These are phyloP conservation scores for Mormyrus proboscirostris DNA, from an alignment of 2,797 vertebrate species.

Conservation along the genomic window DNA sequence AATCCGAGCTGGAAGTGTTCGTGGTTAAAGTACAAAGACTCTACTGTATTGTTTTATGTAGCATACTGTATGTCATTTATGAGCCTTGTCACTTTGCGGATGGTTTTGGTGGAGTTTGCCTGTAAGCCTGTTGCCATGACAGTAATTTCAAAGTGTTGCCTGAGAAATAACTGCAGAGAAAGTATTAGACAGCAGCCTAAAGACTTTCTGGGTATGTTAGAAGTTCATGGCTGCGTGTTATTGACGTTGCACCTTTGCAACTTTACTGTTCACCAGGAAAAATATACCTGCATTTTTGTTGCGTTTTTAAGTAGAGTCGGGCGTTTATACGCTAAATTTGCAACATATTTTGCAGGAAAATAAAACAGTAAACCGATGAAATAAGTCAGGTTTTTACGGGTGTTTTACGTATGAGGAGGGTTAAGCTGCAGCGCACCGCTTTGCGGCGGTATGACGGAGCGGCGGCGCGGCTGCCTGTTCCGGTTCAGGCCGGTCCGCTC, in stretches of 20 bases:
- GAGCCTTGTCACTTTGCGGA: neutral
- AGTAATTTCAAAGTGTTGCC: constrained; percentile 36
- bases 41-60: neutral
- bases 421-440: constrained; percentile 32
- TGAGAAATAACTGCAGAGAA: constrained; percentile 33
- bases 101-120: neutral
- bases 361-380: neutral
- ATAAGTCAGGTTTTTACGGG: neutral
- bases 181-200: neutral
- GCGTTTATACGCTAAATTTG: neutral
- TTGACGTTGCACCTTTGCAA: neutral
- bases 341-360: neutral
- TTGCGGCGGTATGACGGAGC: constrained; percentile 66
- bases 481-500: constrained; percentile 95
- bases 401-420: neutral
- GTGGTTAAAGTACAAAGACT: neutral
- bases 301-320: neutral
- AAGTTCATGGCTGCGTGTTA: neutral
- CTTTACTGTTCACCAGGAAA: neutral
- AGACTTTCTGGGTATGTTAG: neutral
- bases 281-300: neutral
- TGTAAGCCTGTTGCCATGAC: constrained; percentile 24
- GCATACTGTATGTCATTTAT: neutral
- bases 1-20: neutral
- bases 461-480: constrained; percentile 68